phyloP scores from a whole-genome alignment of 2,113 vertebrate species.

The Campylomormyrus numenius region DNA sequence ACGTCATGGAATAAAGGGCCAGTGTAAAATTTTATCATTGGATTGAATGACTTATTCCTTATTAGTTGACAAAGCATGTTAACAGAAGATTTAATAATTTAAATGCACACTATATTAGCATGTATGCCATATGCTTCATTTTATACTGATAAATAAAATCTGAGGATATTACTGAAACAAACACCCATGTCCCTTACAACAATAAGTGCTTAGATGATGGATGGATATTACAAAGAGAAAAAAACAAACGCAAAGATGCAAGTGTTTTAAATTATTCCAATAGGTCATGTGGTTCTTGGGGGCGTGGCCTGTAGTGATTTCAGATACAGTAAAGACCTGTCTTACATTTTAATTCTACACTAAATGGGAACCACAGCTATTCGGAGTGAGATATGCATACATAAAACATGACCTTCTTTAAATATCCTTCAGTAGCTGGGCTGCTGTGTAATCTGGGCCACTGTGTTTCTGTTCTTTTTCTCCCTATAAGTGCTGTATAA shows the following conservation, averaged over 20 bases:
- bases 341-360: conserved; percentile 14
- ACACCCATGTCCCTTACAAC: background rate
- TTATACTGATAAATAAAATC: background rate
- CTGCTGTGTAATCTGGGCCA: conserved; percentile 54
- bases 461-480: conserved; percentile 36
- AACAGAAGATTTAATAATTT: background rate
- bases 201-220: background rate
- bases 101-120: background rate
- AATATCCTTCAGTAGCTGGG: conserved; percentile 48
- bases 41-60: background rate
- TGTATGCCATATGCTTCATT: background rate
- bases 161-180: background rate
- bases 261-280: background rate
- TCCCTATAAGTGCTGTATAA: conserved; percentile 22
- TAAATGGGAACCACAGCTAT: conserved; percentile 17
- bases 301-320: background rate
- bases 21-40: background rate
- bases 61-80: background rate
- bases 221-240: background rate
- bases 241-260: background rate
- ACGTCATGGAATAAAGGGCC: background rate
- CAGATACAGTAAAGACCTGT: background rate
- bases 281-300: background rate
- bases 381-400: conserved; percentile 42
- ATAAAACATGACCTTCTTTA: conserved; percentile 63